Evolutionary conservation across 2,113 vertebrate species (phyloP).

Genomic region (Siniperca knerii): DNA sequence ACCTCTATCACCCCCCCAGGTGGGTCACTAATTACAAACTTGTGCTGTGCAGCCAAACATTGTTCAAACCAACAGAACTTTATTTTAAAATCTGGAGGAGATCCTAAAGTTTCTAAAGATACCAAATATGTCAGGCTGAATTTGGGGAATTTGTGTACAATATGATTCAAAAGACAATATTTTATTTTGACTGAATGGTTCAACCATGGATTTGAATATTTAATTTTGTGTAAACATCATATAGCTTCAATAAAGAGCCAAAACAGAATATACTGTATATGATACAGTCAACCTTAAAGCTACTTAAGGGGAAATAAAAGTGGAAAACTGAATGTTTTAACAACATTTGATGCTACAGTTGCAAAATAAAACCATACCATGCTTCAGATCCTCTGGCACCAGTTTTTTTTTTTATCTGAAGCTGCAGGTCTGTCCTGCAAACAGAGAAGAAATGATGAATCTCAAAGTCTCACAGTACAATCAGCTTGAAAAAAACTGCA

Average conservation of each 20-base stretch:
- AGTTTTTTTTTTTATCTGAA: slow-evolving; percentile 16
- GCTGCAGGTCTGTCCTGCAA: slow-evolving; percentile 35
- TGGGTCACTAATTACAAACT: background rate
- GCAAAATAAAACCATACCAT: slow-evolving; percentile 63
- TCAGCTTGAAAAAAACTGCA: background rate
- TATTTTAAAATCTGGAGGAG: no score
- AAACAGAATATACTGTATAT: background rate
- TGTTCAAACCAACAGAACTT: no score
- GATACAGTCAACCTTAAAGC: background rate
- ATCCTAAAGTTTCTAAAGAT: no score
- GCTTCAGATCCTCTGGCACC: slow-evolving; percentile 47
- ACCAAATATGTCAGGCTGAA: background rate
- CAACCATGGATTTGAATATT: background rate
- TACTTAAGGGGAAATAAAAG: background rate
- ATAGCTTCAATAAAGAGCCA: background rate
- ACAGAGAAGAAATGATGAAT: slow-evolving; percentile 14
- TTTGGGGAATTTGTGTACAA: background rate
- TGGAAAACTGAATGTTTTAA: background rate
- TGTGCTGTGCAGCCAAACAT: no score
- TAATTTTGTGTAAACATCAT: background rate
- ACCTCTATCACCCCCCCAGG: background rate
- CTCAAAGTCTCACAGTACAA: background rate
- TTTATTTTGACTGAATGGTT: background rate
- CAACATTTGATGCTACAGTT: background rate
- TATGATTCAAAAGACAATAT: no score